Base-by-base conservation (phyloP, 2,888 invertebrate genomes). In the Brachypalpus laphriformis region DNA sequence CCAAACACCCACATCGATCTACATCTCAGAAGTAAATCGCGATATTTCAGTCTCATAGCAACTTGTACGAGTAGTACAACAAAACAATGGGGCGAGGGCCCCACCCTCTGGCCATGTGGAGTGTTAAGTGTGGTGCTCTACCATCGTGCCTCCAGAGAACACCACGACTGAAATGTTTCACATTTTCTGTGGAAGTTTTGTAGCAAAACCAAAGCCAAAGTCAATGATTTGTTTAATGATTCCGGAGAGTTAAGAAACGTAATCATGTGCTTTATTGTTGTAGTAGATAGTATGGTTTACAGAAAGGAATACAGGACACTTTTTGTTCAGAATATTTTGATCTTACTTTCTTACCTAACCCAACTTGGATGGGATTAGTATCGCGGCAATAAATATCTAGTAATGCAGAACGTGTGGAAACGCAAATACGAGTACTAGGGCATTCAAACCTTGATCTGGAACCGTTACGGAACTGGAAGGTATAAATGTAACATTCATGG, bases 81-180 rank as follows among this genome's bases (percentile, higher is more conserved):
- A 16, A 20, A 28, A 54, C 51, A 59, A 47, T 71, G 59, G 31
- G 22, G 14, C 9, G 25, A 47, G 20, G 3, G 47, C 25, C 65
- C 47, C 51, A 28, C 49, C 54, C 42, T 54, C 20, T 22, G 63
- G 20, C 71, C 16, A 61, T 54, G 54, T 49, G 34, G 16, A 65
- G 63, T 65, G 45, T 54, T 65, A 16, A 54, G 34, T 11, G 34
- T 34, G 45, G 45, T 63, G 42, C 47, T 18, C 28, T 25, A 40
- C 18, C 20, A 31, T 51, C 11, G 14, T 42, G 42, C 71, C 47
- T 59, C 3, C 45, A 34, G 54, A 42, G 45, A 54, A 40, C 28
- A 63, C 31, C 20, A 63, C 31, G 61, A 61, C 40, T 14, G 9
- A 9, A 54, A 20, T 18, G 20, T 34, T 37, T 28, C 49, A 11